A percentile compares a stretch with the other conserved stretches of the same genome.
Evolutionary conservation across 2,888 invertebrate genomes (phyloP).

Genomic region (Protophormia terraenovae): DNA sequence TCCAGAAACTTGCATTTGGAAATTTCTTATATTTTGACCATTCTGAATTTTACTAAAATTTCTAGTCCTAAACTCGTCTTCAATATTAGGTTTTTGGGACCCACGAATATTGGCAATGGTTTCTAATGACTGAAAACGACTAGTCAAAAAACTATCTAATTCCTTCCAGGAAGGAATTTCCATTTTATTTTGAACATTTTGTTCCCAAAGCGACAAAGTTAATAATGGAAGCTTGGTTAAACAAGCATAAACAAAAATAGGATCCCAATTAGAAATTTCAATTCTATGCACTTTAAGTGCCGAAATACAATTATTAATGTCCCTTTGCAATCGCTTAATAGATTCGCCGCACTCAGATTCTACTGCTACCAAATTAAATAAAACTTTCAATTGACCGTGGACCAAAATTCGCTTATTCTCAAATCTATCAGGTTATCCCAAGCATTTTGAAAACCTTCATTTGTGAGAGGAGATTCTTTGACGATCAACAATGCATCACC

Average conservation of each 20-base stretch:
- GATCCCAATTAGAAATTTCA: not conserved
- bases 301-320: slow-evolving; percentile 5
- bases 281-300: not conserved
- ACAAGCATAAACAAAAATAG: not conserved
- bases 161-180: not conserved
- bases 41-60: too few relatives aligned
- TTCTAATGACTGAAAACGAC: not conserved
- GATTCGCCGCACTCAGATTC: not conserved
- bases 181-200: not conserved
- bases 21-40: too few relatives aligned
- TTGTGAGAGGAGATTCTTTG: not conserved
- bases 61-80: too few relatives aligned
- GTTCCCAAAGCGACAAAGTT: not conserved
- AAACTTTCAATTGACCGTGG: not conserved
- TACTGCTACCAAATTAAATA: not conserved
- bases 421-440: not conserved
- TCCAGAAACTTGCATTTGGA: too few relatives aligned
- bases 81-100: too few relatives aligned
- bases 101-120: not conserved
- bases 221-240: not conserved
- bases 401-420: not conserved
- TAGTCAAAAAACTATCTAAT: not conserved
- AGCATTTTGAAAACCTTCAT: not conserved
- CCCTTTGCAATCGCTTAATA: not conserved
- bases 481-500: not conserved